phyloP scores from a whole-genome alignment of 2,113 vertebrate genomes.

The Rhinopithecus roxellana region DNA sequence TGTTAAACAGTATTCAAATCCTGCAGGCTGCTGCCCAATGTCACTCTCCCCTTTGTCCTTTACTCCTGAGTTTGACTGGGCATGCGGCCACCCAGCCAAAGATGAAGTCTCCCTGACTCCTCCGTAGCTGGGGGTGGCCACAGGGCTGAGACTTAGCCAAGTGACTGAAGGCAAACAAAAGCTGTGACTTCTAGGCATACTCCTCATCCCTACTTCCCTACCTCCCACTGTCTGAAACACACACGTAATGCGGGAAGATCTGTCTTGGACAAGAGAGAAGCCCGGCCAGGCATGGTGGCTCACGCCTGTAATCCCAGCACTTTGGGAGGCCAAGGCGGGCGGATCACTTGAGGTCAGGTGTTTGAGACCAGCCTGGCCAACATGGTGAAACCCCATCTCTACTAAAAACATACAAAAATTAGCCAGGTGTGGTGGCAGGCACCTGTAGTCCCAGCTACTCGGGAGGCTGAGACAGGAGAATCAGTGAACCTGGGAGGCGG shows the following conservation, averaged over 20 bases:
- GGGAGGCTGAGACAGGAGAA: too few relatives aligned
- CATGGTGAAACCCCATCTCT: too few relatives aligned
- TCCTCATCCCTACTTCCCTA: background rate
- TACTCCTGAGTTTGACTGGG: background rate
- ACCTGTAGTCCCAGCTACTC: too few relatives aligned
- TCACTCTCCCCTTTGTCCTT: background rate
- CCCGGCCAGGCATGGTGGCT: rapidly evolving
- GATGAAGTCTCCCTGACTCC: background rate
- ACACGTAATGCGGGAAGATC: rapidly evolving
- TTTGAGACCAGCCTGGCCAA: too few relatives aligned
- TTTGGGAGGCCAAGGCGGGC: too few relatives aligned
- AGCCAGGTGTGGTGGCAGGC: too few relatives aligned
- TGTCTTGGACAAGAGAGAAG: background rate
- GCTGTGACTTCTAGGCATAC: background rate
- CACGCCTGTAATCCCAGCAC: too few relatives aligned
- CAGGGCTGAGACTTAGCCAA: background rate
- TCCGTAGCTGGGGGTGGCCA: background rate
- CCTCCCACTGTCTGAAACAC: background rate
- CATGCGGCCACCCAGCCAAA: background rate
- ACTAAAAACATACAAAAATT: too few relatives aligned
- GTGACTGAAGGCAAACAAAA: background rate
- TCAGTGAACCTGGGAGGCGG: too few relatives aligned
- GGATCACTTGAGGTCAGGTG: too few relatives aligned
- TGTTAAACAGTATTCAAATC: too few relatives aligned
- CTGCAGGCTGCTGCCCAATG: rapidly evolving